phyloP scores from a whole-genome alignment of 2,113 vertebrate genomes.

The Ia io region DNA sequence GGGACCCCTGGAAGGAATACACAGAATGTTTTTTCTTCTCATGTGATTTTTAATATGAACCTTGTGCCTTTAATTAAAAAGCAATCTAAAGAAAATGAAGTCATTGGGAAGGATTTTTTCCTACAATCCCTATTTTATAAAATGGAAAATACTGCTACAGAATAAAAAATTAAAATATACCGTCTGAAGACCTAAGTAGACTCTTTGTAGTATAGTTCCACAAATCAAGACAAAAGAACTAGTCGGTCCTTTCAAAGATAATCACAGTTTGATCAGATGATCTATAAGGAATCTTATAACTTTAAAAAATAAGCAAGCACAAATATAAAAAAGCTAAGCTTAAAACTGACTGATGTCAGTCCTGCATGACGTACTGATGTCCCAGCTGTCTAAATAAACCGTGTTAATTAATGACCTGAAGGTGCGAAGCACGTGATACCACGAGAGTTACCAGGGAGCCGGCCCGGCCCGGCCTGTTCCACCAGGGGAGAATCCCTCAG shows the following conservation, averaged over 20 bases:
- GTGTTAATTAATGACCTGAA: neutral
- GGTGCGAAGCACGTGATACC: fast-evolving
- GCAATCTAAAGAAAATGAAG: neutral
- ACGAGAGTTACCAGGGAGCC: fast-evolving
- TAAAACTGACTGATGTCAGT: neutral
- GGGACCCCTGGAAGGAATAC: neutral
- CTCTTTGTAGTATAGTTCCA: neutral
- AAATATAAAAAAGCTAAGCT: neutral
- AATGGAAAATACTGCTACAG: neutral
- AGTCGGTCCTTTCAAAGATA: neutral
- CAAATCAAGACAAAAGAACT: neutral
- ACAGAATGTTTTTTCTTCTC: neutral
- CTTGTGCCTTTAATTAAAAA: neutral
- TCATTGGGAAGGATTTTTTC: neutral
- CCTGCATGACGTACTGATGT: fast-evolving
- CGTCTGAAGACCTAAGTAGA: neutral
- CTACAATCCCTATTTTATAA: neutral
- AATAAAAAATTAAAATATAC: neutral
- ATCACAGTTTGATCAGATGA: neutral
- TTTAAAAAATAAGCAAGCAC: neutral
- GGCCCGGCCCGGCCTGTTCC: fast-evolving
- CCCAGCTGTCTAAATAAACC: neutral
- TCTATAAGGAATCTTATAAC: neutral
- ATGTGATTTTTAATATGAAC: neutral
- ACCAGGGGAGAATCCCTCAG: fast-evolving